Base-by-base conservation (phyloP, 2,797 vertebrate species). In the Podarcis lilfordi region DNA sequence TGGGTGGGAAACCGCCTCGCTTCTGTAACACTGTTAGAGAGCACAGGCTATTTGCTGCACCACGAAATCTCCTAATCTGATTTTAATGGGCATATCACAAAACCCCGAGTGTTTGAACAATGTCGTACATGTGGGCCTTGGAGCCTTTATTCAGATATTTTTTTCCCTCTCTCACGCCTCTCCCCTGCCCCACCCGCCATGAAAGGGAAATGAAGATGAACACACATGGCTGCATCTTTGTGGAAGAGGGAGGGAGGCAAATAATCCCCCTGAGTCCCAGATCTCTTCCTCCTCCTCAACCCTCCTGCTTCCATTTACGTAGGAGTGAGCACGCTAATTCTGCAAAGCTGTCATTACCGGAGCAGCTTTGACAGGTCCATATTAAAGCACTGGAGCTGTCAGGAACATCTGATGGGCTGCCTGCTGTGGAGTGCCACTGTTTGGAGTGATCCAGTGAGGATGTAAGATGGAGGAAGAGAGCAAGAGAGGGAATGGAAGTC, bases 331-430 rank as follows among this genome's bases (percentile, higher is more conserved):
- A 84, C 61, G 50, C 92, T 95, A 50, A 92, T 94, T 95, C 93
- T 81, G 69, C 90, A 91, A n/a, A 78, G 91, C 94, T 89, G 92
- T 94, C 93, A 69, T 94, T 92, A 87, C 88, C 0, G n/a, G 89
- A 91, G 91, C 92, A 59, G 89, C 87, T 77, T 92, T 94, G 94
- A 90, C 96, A 95, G 94, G 93, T 92, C 92, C 76, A 17, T 45
- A 91, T 92, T 93, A 93, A 19, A 90, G 94, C 90, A 88, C 84
- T 0, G 19, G 92, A 92, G 91, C 95, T 95, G 94, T 96, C 95
- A 93, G 91, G 74, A 87, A 82, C 13, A 43, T 89, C 89, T 94
- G 93, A 92, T 85, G 79, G 61, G 89, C 87, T 95, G 88, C 91
- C 95, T 92, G 88, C 89, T 93, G 91, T 19, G 59, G 87, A 86